Conservation (phyloP, 2,888 invertebrate species). For the Epirrhoe alternata region DNA sequence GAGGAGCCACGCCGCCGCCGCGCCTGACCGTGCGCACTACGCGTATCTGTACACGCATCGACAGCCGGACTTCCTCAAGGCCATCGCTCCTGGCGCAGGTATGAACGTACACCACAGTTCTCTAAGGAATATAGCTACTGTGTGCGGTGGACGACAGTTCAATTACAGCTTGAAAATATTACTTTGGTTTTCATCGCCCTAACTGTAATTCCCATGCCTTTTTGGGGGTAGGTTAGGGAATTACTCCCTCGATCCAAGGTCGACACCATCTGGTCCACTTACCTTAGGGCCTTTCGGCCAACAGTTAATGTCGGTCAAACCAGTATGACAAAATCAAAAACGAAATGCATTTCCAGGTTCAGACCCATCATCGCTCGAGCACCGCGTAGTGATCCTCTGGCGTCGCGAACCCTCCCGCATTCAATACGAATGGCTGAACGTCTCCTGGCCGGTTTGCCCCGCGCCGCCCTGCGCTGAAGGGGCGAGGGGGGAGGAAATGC, state of each 20-base stretch:
- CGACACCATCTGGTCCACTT: too few species aligned
- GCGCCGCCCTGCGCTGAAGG: slow-evolving; percentile 66
- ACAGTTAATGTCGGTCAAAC: too few species aligned
- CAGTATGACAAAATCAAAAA: too few species aligned
- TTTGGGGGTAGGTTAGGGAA: too few species aligned
- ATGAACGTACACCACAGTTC: neutral
- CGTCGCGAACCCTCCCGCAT: slow-evolving; percentile 93
- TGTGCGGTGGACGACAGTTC: neutral
- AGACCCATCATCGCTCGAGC: slow-evolving; percentile 81
- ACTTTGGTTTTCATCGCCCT: too few species aligned
- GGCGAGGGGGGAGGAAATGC: slow-evolving; percentile 66
- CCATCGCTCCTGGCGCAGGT: slow-evolving; percentile 82
- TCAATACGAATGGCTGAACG: slow-evolving; percentile 95
- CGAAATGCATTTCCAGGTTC: slow-evolving; percentile 65
- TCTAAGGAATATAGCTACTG: too few species aligned
- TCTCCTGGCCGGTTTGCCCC: slow-evolving; percentile 87
- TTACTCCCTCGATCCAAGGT: too few species aligned
- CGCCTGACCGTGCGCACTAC: slow-evolving; percentile 90
- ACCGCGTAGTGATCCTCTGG: slow-evolving; percentile 96
- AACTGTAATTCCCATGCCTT: too few species aligned
- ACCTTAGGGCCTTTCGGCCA: too few species aligned
- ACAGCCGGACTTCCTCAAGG: slow-evolving; percentile 93
- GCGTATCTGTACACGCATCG: slow-evolving; percentile 95
- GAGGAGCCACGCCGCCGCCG: slow-evolving; percentile 87
- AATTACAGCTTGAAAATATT: too few species aligned